phyloP scores from a whole-genome alignment of 92 coral and sea anemone species.

The Bergia sp. region DNA sequence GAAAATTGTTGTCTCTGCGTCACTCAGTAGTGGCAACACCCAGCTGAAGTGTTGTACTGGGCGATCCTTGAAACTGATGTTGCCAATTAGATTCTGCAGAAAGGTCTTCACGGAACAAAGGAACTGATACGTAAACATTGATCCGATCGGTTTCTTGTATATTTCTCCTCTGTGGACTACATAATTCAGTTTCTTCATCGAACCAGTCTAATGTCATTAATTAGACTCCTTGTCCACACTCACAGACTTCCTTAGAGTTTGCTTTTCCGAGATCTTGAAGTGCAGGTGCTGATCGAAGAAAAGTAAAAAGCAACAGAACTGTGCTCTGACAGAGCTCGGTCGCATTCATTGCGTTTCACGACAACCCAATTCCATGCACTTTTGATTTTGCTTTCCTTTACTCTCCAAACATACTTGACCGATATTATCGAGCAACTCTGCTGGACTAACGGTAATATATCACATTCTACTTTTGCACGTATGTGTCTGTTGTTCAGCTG shows the following conservation, averaged over 20 bases:
- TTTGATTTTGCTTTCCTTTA: not conserved
- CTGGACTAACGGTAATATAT: not conserved
- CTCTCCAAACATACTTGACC: constrained; percentile 6
- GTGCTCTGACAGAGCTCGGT: constrained; percentile 14
- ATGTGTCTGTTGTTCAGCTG: constrained; percentile 14
- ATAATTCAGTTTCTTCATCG: constrained; percentile 26
- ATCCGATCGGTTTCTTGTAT: constrained; percentile 15
- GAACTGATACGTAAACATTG: constrained; percentile 35
- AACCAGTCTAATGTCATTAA: constrained; percentile 49
- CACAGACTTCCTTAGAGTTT: not conserved
- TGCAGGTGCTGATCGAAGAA: not conserved
- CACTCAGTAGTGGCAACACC: constrained; percentile 47
- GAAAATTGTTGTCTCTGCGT: constrained; percentile 30
- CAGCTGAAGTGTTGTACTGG: constrained; percentile 48
- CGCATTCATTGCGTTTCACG: not conserved
- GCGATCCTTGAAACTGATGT: constrained; percentile 47
- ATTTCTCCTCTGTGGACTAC: constrained; percentile 47
- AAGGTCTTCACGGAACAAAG: constrained; percentile 54
- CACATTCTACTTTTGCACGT: not conserved
- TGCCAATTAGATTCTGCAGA: constrained; percentile 55
- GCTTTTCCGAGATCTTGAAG: not conserved
- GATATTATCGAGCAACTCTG: not conserved
- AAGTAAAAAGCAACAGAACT: constrained; percentile 7
- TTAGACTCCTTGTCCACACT: not conserved
- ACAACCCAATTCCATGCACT: constrained; percentile 7